Evolutionary conservation across 2,113 vertebrate genomes (phyloP), one percentile per base, ranked within the genome.

Genomic region (Hippocampus abdominalis): DNA sequence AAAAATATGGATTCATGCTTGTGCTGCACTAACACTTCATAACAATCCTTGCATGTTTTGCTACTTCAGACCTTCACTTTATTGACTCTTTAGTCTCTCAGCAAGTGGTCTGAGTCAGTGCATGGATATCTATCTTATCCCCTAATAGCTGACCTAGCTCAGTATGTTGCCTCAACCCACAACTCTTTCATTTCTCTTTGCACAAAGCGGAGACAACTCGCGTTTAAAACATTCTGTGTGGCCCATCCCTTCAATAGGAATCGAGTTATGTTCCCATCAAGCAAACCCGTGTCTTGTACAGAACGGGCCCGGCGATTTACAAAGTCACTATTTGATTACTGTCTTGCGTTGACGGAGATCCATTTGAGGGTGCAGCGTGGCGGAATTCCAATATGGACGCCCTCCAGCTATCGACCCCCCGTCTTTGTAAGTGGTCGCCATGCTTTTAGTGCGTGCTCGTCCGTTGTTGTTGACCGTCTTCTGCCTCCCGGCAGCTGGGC

Each of bases 341-440:
- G 76, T 75, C 79, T 66, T 54, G 73, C 64, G 78, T 87, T 87
- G 88, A 91, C 81, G 85, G 78, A 90, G 88, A 92, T 89, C 82
- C 87, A 90, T 92, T 86, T 90, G 89, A 89, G 82, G 82, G 81
- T 32, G 79, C 49, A 85, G 76, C 78, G 81, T 71, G 48, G 75
- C 74, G 72, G 82, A 89, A 91, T 85, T 86, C 84, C 85, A 86
- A 90, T 89, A 89, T 91, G 89, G 88, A 90, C 82, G 32, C 81
- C 88, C 89, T 91, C 90, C 89, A 91, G 90, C 82, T 90, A 92
- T 91, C 90, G 90, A 92, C 89, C 88, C 89, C 88, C 81, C 70
- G 12, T 46, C n/a, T 48, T 46, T 64, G 84, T 88, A 91, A 89
- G 82, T 85, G 77, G 79, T 70, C 68, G 67, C 86, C 77, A 75